Conservation (phyloP, 2,797 vertebrate species). For the Thripadectes ignobilis region DNA sequence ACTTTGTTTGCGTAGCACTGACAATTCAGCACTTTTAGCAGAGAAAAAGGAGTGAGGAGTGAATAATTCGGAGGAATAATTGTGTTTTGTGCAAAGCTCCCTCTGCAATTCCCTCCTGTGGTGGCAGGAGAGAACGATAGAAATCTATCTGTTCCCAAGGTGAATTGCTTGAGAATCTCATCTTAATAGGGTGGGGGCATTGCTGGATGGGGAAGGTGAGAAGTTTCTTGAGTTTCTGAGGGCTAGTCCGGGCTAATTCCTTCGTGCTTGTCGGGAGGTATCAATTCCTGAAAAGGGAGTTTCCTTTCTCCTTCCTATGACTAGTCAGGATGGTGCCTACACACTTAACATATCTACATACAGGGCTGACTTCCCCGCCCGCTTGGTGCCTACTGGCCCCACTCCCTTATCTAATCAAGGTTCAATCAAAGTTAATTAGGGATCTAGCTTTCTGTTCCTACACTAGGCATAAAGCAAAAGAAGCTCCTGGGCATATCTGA, state of each 20-base stretch:
- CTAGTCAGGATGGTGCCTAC: constrained; percentile 68
- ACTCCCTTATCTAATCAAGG: constrained; percentile 71
- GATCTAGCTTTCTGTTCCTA: constrained; percentile 67
- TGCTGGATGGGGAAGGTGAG: constrained; percentile 42
- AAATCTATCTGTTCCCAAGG: constrained; percentile 46
- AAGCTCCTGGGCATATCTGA: constrained; percentile 73
- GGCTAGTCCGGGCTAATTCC: constrained; percentile 65
- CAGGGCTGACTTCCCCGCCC: constrained; percentile 60
- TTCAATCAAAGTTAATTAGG: constrained; percentile 72
- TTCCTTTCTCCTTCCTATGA: constrained; percentile 68
- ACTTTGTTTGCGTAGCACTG: background rate
- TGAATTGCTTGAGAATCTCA: constrained; percentile 46
- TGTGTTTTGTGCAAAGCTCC: background rate
- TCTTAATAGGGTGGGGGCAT: constrained; percentile 46
- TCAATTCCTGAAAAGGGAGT: constrained; percentile 72
- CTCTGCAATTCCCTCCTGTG: background rate
- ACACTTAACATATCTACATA: constrained; percentile 48
- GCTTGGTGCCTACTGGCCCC: constrained; percentile 70
- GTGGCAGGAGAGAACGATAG: constrained; percentile 2
- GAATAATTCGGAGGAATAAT: background rate
- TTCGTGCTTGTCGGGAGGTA: constrained; percentile 59
- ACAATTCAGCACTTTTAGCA: background rate
- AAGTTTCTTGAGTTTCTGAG: constrained; percentile 48
- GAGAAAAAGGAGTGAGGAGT: background rate
- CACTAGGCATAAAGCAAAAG: constrained; percentile 64